phyloP scores from a whole-genome alignment of 2,888 invertebrate species.

The Trisateles emortualis region DNA sequence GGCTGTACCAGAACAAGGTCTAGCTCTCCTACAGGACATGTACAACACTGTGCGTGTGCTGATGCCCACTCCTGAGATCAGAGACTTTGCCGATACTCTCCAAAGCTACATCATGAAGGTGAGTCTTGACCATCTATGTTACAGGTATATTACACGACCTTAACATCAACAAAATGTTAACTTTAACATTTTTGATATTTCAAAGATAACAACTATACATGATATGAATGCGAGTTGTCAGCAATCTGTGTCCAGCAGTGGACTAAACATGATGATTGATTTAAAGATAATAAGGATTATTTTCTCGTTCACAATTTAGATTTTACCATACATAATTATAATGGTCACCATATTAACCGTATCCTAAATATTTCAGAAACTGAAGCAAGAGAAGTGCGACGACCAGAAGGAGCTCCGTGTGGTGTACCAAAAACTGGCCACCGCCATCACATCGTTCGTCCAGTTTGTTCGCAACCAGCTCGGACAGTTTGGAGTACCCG shows the following conservation, averaged over 20 bases:
- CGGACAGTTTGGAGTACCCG: constrained; percentile 60
- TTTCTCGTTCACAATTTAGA: no score
- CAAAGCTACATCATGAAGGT: constrained; percentile 89
- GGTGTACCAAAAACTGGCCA: constrained; percentile 86
- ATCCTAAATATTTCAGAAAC: constrained; percentile 75
- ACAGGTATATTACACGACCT: no score
- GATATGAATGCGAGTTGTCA: no score
- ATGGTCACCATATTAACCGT: constrained; percentile 1
- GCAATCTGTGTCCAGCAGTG: no score
- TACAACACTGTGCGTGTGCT: constrained; percentile 85
- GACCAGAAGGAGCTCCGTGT: constrained; percentile 88
- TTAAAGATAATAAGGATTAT: no score
- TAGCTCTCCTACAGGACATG: constrained; percentile 85
- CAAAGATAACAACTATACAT: no score
- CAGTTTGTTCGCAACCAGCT: constrained; percentile 74
- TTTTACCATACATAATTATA: no score
- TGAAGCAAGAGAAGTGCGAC: constrained; percentile 87
- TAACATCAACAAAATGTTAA: background rate
- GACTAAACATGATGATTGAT: no score
- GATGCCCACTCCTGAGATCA: constrained; percentile 89
- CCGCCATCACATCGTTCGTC: constrained; percentile 86
- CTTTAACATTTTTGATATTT: no score
- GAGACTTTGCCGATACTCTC: constrained; percentile 86
- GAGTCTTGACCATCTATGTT: constrained; percentile 11
- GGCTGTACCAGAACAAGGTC: constrained; percentile 86